These are phyloP conservation scores for Nemopilema nomurai DNA, from an alignment of 30 jellyfish, hydroid and myxozoan species.

Conservation along the genomic window DNA sequence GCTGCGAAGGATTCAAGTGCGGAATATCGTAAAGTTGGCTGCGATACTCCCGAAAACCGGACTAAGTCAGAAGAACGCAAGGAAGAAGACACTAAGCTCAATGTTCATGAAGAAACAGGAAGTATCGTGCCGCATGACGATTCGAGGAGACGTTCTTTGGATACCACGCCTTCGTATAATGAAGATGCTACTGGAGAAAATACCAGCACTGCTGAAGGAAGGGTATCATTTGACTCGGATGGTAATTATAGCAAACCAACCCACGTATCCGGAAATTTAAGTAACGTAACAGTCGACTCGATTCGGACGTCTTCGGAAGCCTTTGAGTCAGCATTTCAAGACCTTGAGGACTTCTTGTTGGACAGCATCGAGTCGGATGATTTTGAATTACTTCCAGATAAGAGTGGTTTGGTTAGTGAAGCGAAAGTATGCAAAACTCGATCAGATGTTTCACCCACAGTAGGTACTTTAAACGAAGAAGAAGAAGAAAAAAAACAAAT, in stretches of 20 bases:
- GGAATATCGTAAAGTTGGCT: too few species aligned
- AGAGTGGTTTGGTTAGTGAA: background rate
- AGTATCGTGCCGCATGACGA: background rate
- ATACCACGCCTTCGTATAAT: background rate
- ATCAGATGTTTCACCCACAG: too few species aligned
- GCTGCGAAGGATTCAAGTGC: too few species aligned
- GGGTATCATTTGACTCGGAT: background rate
- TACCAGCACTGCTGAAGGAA: background rate
- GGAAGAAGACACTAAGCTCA: too few species aligned
- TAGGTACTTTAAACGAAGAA: too few species aligned
- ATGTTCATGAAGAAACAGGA: background rate
- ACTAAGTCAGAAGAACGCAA: too few species aligned
- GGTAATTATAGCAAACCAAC: background rate
- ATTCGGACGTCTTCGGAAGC: background rate
- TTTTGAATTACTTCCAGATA: constrained; percentile 24
- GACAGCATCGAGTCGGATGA: constrained; percentile 61
- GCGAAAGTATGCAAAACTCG: background rate
- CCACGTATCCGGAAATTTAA: background rate
- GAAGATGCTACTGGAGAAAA: background rate
- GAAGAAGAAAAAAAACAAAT: too few species aligned
- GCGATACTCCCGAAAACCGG: too few species aligned
- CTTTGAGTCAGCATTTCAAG: constrained; percentile 66
- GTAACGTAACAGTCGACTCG: background rate
- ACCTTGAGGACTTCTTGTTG: constrained; percentile 72
- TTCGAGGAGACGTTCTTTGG: background rate